Percentiles rank a stretch among this genome's conserved stretches.
These are phyloP conservation scores for Neosilurus hyrtlii DNA, from an alignment of 2,797 vertebrate species.

Conservation along the genomic window DNA sequence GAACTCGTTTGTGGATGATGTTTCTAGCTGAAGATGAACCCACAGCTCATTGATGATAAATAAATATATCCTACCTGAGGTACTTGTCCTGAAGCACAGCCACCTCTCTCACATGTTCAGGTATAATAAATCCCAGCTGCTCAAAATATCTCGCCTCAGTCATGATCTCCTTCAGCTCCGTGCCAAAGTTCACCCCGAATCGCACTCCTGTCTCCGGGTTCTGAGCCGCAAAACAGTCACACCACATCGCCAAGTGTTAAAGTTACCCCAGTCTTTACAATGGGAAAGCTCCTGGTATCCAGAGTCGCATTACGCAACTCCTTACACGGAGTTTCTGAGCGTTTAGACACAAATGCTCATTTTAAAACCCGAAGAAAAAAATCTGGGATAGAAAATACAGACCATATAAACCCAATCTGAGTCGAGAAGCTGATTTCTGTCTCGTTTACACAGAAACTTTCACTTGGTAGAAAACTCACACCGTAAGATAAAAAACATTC, in stretches of 20 bases:
- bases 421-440: neutral
- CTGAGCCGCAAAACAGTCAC: conserved; percentile 42
- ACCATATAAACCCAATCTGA: neutral
- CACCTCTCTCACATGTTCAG: conserved; percentile 74
- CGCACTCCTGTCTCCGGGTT: conserved; percentile 40
- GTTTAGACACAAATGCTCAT: neutral
- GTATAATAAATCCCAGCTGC: conserved; percentile 75
- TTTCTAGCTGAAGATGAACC: neutral
- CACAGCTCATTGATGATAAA: neutral
- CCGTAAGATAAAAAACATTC: too few relatives aligned
- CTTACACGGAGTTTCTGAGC: neutral
- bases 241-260: neutral
- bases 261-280: neutral
- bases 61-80: conserved; percentile 64
- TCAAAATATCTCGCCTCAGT: conserved; percentile 81
- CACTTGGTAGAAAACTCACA: too few relatives aligned
- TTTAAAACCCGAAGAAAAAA: neutral
- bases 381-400: neutral
- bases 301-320: neutral
- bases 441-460: neutral
- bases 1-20: neutral
- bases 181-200: conserved; percentile 83
- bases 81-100: conserved; percentile 83
- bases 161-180: conserved; percentile 79
- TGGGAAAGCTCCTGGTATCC: neutral